Evolutionary conservation across 2,113 vertebrate species (phyloP).

Genomic region (Entomyzon cyanotis): DNA sequence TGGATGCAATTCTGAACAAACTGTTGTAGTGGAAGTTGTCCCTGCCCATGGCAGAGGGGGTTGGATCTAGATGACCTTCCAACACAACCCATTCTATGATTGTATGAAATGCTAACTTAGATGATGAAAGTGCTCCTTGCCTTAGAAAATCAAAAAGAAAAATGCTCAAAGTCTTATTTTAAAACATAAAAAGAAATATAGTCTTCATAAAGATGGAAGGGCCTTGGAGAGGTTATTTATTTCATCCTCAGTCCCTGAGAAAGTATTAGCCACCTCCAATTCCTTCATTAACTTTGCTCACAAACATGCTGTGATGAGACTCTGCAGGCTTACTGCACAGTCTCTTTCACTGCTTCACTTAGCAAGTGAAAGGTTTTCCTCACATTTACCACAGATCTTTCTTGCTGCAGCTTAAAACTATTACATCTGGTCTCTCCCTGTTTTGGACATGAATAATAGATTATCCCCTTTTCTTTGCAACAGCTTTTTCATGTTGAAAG

Average conservation of each 20-base stretch:
- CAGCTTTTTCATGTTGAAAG: neutral
- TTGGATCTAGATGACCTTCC: neutral
- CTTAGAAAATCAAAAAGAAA: neutral
- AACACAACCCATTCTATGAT: neutral
- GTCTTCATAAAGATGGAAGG: neutral
- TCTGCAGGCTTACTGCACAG: neutral
- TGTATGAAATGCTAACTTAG: neutral
- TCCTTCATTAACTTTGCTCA: neutral
- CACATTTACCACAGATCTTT: neutral
- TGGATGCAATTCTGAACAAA: neutral
- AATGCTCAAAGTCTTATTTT: neutral
- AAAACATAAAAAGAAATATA: neutral
- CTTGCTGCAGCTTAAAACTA: neutral
- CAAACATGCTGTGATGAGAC: neutral
- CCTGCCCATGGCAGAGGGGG: neutral
- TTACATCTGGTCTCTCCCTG: neutral
- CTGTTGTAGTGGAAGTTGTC: neutral
- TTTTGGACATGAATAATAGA: neutral
- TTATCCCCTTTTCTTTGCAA: neutral
- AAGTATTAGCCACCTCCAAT: neutral
- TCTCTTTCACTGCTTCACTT: neutral
- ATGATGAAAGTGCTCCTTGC: neutral
- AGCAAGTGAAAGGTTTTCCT: neutral
- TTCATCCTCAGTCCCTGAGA: neutral
- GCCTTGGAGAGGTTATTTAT: neutral